Evolutionary conservation across 1,140 invertebrate species (phyloP), one percentile per base, ranked within the genome.

Genomic region (Forficula auricularia): DNA sequence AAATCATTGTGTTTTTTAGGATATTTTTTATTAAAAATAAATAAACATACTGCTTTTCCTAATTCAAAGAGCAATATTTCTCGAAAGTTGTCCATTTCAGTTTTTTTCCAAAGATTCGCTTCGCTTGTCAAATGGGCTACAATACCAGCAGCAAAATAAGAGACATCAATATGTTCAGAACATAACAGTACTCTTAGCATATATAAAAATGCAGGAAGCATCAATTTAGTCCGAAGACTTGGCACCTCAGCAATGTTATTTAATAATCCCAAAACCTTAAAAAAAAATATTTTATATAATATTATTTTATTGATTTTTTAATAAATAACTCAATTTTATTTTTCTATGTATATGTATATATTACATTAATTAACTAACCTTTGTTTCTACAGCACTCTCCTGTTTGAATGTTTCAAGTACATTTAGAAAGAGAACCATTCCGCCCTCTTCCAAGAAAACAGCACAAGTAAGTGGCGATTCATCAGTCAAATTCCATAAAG

Each of bases 191-290:
- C 38, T 42, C 56, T 58, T 36, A 2, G 61, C 54, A 75, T 67
- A 38, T 61, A 56, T 37, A 82, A 65, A 53, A 82, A 77, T 12
- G 67, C 57, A 38, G 73, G 65, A 45, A 72, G 64, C 67, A 83
- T 73, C 19, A 84, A 59, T 31, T 63, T 57, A 31, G 64, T 55
- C 37, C 79, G 57, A 14, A 82, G 55, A 10, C 56, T 41, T 27
- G 61, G 56, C 39, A 86, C 82, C 64, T 86, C 82, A 9, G 82
- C 81, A 45, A 86, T 82, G 54, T 86, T 86, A 56, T 86, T 86
- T 47, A 86, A 57, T 2, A 85, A 59, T 13, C 79, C 82, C 19
- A 86, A 61, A 45, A 86, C 79, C 22, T 27, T 4, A 10, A 27
- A 27, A 27, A 27, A 6, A 27, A 27, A 10, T 27, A 27, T 27